Conservation (phyloP, 2,113 vertebrate species). For the Rhodinocichla rosea region DNA sequence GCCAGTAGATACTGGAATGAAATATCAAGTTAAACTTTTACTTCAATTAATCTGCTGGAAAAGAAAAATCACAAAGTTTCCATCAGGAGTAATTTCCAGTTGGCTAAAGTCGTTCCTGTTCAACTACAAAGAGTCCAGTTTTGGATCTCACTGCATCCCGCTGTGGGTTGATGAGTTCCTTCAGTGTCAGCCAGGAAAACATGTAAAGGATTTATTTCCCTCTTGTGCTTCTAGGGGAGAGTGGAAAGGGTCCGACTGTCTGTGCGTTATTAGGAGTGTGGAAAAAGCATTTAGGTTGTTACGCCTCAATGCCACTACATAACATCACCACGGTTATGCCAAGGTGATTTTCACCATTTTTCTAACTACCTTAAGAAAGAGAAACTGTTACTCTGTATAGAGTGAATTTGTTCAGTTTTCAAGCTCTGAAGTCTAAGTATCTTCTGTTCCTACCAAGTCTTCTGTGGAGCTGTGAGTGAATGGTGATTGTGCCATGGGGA, state of each 20-base stretch:
- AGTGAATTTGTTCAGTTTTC: neutral
- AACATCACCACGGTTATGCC: neutral
- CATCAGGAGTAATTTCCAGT: slow-evolving; percentile 35
- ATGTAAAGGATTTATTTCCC: neutral
- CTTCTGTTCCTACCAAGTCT: neutral
- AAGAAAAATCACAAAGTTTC: slow-evolving; percentile 3
- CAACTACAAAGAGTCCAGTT: slow-evolving; percentile 27
- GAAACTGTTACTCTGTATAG: neutral
- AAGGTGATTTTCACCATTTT: neutral
- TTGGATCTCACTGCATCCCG: neutral
- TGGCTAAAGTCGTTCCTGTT: neutral
- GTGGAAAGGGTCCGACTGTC: neutral
- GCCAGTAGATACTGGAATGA: slow-evolving; percentile 7
- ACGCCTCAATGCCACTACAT: neutral
- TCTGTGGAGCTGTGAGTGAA: neutral
- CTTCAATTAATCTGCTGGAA: slow-evolving; percentile 38
- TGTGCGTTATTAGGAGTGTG: neutral
- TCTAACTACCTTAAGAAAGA: neutral
- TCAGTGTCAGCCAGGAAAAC: neutral
- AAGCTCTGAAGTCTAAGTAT: neutral
- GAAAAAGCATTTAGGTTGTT: neutral
- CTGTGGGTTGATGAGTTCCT: slow-evolving; percentile 18
- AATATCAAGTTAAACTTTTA: slow-evolving; percentile 25
- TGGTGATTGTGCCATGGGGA: neutral
- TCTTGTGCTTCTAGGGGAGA: neutral